Base-by-base conservation (phyloP, 2,888 invertebrate genomes). In the Phengaris alcon region DNA sequence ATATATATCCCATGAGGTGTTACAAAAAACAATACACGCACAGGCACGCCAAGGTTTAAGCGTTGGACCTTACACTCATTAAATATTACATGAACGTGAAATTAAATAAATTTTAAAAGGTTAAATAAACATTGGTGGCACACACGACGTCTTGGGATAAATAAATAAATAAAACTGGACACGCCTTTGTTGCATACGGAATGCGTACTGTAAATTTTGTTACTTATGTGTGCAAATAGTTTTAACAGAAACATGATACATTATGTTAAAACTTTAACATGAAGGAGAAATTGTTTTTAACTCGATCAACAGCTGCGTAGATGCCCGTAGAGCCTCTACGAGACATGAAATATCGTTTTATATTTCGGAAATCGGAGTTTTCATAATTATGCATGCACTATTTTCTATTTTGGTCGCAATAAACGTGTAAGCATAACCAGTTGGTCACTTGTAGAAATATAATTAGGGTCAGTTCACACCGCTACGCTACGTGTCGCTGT, bases 71-170 rank as follows among this genome's bases (percentile, higher is more conserved):
- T 64, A 64, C 4, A 64, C 64, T 12, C 13, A 35, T 35, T 51
- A 51, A 70, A 70, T 70, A 70, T 70, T 51, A 70, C 69, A n/a
- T 13, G n/a, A 48, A 48, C 48, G 48, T 9, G 5, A 69, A 15
- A 48, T 48, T 15, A 46, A 69, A 46, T 70, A 70, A 15, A 51
- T 15, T 70, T 64, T 70, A 48, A 70, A 51, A 70, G 70, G 70
- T 70, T 51, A 70, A 51, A 51, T 51, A 70, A 70, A 51, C 22
- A 70, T n/a, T 48, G 7, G 15, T 2, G 10, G 12, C 15, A 51
- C 15, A 15, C 10, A 48, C 6, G 8, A 12, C 70, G 70, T 15
- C 35, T 64, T 15, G 70, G 10, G 10, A 51, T 10, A 70, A 70
- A 70, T 51, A 51, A 10, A 48, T 1, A 35, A 35, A 35, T 35